Percentiles rank a stretch among this genome's conserved stretches.
Conservation (phyloP, 1,140 invertebrate species). For the Conopomorpha cramerella region DNA sequence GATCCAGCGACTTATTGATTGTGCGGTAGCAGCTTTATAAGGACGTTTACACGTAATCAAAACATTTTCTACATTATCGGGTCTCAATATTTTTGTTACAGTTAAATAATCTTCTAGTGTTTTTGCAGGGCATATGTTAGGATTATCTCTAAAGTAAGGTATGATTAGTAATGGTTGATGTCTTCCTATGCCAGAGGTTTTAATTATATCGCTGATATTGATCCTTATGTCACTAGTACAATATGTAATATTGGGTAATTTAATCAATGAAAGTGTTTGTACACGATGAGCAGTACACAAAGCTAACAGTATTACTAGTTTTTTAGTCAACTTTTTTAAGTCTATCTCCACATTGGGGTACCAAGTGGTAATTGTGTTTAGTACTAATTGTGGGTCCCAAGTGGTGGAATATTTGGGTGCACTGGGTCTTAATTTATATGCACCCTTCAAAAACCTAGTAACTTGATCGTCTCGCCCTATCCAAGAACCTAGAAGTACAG, state of each 20-base stretch:
- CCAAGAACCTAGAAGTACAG: slow-evolving; percentile 6
- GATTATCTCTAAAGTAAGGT: slow-evolving; percentile 6
- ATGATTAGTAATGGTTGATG: slow-evolving; percentile 7
- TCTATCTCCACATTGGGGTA: not conserved
- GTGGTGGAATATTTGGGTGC: slow-evolving; percentile 11
- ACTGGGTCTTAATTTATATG: slow-evolving; percentile 8
- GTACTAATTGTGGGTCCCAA: slow-evolving; percentile 12
- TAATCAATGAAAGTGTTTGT: not conserved
- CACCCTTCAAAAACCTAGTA: slow-evolving; percentile 12
- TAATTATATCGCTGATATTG: slow-evolving; percentile 7
- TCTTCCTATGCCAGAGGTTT: slow-evolving; percentile 6
- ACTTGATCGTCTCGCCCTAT: slow-evolving; percentile 9
- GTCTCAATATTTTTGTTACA: slow-evolving; percentile 3
- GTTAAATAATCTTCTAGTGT: slow-evolving; percentile 3
- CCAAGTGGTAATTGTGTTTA: slow-evolving; percentile 1
- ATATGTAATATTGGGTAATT: slow-evolving; percentile 1
- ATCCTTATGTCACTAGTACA: slow-evolving; percentile 3
- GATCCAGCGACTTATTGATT: slow-evolving; percentile 16
- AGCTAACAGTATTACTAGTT: slow-evolving; percentile 2
- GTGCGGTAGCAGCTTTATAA: slow-evolving; percentile 6
- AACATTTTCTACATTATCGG: not conserved
- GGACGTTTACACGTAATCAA: slow-evolving; percentile 6
- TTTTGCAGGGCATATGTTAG: slow-evolving; percentile 3
- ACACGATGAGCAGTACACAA: not conserved
- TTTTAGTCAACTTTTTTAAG: slow-evolving; percentile 3